phyloP scores from a whole-genome alignment of 2,888 invertebrate genomes.

The Elaeidobius kamerunicus region DNA sequence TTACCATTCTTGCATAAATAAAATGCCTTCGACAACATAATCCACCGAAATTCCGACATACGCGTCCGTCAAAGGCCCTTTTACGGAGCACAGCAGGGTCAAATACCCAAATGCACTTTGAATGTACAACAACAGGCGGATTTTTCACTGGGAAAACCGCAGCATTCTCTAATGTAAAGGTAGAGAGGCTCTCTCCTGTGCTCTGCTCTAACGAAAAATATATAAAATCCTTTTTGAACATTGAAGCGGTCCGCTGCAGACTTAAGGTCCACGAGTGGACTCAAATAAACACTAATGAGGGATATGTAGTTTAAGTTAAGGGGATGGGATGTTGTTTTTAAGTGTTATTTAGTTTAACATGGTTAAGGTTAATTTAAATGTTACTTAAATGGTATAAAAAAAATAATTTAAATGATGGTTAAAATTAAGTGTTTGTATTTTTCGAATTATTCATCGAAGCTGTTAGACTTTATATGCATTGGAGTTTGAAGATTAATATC shows the following conservation, averaged over 20 bases:
- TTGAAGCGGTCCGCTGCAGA: neutral
- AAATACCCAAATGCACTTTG: slow-evolving; percentile 4
- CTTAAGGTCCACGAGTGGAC: slow-evolving; percentile 1
- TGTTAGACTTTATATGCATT: too few species aligned
- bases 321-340: neutral
- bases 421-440: too few species aligned
- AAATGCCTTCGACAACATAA: slow-evolving; percentile 4
- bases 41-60: slow-evolving; percentile 2
- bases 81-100: too few species aligned
- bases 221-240: neutral
- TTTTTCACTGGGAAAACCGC: slow-evolving; percentile 4
- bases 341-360: too few species aligned
- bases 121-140: neutral
- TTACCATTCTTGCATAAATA: slow-evolving; percentile 1
- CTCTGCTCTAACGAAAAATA: neutral
- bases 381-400: too few species aligned
- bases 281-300: slow-evolving; percentile 4
- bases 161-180: slow-evolving; percentile 3
- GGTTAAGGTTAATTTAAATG: too few species aligned
- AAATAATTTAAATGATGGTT: too few species aligned
- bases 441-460: too few species aligned
- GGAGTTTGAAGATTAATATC: too few species aligned
- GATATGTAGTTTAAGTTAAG: neutral
- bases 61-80: slow-evolving; percentile 2
- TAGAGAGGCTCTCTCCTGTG: neutral